Conservation (phyloP, 92 coral and sea anemone species). For the Umimayanthus kanabou region DNA sequence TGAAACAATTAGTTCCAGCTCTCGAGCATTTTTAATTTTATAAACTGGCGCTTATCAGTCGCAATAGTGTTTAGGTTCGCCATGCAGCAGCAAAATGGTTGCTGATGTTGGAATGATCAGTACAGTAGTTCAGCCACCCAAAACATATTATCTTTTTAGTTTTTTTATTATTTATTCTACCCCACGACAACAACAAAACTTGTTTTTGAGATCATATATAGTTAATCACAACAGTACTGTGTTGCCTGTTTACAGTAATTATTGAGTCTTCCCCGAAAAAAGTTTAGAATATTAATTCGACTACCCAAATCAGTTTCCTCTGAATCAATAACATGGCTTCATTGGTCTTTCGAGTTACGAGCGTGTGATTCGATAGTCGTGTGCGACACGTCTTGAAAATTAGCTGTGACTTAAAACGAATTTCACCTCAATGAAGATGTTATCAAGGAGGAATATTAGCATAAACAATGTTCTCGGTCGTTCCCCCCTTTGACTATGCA, state of each 20-base stretch:
- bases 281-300: not conserved
- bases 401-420: not conserved
- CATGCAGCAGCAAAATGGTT: no score
- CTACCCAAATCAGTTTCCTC: not conserved
- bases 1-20: not conserved
- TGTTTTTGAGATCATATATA: not conserved
- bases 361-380: constrained; percentile 1
- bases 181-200: not conserved
- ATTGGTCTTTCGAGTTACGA: not conserved
- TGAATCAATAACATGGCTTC: not conserved
- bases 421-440: not conserved
- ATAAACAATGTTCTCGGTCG: not conserved
- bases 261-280: not conserved
- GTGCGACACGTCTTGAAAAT: constrained; percentile 20
- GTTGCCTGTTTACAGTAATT: not conserved
- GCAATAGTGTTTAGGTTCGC: not conserved
- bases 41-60: not conserved
- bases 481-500: not conserved
- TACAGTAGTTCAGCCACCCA: not conserved
- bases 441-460: not conserved
- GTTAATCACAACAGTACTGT: not conserved
- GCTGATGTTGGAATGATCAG: not conserved
- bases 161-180: not conserved
- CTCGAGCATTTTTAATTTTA: not conserved
- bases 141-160: not conserved